Percentiles rank a stretch among this genome's conserved stretches.
Conservation (phyloP, 1,140 invertebrate genomes). For the Campoletis sonorensis region DNA sequence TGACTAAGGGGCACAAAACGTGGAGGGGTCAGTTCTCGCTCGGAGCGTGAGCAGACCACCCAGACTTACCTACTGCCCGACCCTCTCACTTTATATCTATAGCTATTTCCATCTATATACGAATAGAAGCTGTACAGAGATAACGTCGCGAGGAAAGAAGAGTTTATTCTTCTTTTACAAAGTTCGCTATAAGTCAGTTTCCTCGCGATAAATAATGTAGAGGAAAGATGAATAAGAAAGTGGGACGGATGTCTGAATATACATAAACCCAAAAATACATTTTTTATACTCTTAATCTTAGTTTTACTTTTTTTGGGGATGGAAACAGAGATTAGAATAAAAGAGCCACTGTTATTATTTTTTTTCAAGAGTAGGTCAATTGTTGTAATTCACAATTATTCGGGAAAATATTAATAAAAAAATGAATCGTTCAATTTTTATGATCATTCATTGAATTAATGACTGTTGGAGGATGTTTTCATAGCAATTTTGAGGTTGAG, state of each 20-base stretch:
- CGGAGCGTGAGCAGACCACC: neutral
- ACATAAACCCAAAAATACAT: neutral
- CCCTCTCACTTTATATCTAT: neutral
- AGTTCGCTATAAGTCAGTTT: neutral
- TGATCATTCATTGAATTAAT: neutral
- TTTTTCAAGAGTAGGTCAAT: no score
- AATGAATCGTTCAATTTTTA: neutral
- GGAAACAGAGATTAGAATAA: no score
- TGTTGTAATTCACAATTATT: neutral
- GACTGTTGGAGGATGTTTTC: neutral
- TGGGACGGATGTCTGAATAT: neutral
- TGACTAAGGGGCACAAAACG: no score
- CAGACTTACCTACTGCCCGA: no score
- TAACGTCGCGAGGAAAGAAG: slow-evolving; percentile 3
- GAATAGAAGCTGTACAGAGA: neutral
- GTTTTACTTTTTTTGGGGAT: no score
- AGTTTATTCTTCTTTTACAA: neutral
- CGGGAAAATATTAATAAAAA: neutral
- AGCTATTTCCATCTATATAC: neutral
- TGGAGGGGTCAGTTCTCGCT: no score
- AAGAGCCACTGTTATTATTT: no score
- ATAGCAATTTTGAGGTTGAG: no score
- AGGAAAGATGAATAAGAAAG: neutral
- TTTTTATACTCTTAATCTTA: no score
- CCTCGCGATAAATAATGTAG: neutral